A percentile compares a stretch with the other conserved stretches of the same genome.
These are phyloP conservation scores for Ganaspis brasiliensis DNA, from an alignment of 2,888 invertebrate species.

Conservation along the genomic window DNA sequence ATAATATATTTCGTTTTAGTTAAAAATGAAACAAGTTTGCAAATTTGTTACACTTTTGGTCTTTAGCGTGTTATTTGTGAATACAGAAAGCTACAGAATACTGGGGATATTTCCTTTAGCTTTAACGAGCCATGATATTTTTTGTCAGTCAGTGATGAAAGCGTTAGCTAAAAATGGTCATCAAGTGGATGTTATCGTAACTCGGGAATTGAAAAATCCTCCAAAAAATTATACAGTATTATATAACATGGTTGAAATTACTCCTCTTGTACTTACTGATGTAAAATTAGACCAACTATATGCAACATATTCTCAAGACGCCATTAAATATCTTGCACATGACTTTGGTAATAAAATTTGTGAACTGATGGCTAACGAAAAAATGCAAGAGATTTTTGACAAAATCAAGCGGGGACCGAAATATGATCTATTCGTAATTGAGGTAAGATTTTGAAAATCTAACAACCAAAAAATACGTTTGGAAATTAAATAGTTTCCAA, in stretches of 20 bases:
- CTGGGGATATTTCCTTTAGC: constrained; percentile 80
- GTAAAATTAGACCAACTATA: constrained; percentile 51
- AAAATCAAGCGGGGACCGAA: not conserved
- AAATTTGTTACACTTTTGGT: not conserved
- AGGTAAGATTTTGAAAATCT: not conserved
- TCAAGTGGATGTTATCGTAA: constrained; percentile 73
- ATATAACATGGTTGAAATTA: constrained; percentile 53
- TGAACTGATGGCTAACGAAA: constrained; percentile 58
- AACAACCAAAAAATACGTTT: too few species aligned
- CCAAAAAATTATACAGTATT: constrained; percentile 57
- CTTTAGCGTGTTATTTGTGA: not conserved
- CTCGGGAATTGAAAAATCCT: constrained; percentile 59
- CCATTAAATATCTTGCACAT: constrained; percentile 48
- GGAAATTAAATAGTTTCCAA: too few species aligned
- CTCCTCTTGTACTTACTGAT: constrained; percentile 48
- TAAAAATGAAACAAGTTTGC: not conserved
- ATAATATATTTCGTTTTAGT: too few species aligned
- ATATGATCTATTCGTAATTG: not conserved
- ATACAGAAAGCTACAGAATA: constrained; percentile 54
- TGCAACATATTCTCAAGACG: constrained; percentile 48
- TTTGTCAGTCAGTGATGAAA: constrained; percentile 77
- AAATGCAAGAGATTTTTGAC: constrained; percentile 62
- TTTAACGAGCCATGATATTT: constrained; percentile 80
- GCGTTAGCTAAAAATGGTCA: constrained; percentile 80
- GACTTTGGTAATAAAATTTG: constrained; percentile 61